phyloP scores from a whole-genome alignment of 1,140 invertebrate species.

The Drosophila pachea region DNA sequence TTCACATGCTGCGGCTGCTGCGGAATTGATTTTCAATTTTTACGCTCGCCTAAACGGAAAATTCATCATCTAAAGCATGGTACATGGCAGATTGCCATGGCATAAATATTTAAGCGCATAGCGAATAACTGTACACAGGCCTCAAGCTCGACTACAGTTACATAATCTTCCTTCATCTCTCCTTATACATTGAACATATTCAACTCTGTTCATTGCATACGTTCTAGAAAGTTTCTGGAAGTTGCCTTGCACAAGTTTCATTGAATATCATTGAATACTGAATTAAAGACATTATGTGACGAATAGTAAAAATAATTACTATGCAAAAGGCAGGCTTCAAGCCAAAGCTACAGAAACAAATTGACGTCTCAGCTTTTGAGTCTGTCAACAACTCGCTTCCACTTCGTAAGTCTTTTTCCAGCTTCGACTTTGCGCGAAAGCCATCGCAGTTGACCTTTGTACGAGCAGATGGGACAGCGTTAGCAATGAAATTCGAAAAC shows the following conservation, averaged over 20 bases:
- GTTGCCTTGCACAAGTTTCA: too few relatives aligned
- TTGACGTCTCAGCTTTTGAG: not conserved
- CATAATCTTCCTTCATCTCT: too few relatives aligned
- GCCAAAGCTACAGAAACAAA: too few relatives aligned
- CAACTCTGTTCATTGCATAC: too few relatives aligned
- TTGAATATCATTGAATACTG: too few relatives aligned
- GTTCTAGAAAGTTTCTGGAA: too few relatives aligned
- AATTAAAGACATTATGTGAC: too few relatives aligned
- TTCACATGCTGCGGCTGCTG: slow-evolving; percentile 47
- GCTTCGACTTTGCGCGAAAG: slow-evolving; percentile 20
- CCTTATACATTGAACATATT: too few relatives aligned
- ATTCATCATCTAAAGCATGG: slow-evolving; percentile 35
- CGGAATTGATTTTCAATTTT: slow-evolving; percentile 69
- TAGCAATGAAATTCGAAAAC: slow-evolving; percentile 21
- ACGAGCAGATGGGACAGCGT: slow-evolving; percentile 43
- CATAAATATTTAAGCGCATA: slow-evolving; percentile 19
- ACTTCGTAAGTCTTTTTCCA: slow-evolving; percentile 44
- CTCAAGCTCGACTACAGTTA: slow-evolving; percentile 14
- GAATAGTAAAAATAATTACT: too few relatives aligned
- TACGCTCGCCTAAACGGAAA: slow-evolving; percentile 69
- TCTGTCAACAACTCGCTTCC: slow-evolving; percentile 48
- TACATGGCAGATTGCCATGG: slow-evolving; percentile 26
- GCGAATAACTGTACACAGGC: slow-evolving; percentile 7
- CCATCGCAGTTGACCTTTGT: slow-evolving; percentile 46
- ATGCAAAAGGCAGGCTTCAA: too few relatives aligned